Conservation (phyloP, 2,113 vertebrate species). For the Thalassarche chlororhynchos region DNA sequence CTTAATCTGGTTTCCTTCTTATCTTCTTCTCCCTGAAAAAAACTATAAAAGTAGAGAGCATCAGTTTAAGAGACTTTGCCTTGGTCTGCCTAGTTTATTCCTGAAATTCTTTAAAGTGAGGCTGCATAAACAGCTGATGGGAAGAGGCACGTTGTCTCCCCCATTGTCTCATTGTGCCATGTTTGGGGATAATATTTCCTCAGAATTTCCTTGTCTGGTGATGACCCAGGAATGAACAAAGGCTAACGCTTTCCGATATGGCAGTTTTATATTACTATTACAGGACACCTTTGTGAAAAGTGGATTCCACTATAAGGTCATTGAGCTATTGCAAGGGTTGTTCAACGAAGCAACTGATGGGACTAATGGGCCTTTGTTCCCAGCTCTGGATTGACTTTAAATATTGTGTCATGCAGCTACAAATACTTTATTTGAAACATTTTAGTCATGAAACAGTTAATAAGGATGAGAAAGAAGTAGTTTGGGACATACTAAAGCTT, state of each 20-base stretch:
- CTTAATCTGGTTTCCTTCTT: neutral
- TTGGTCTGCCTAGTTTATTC: neutral
- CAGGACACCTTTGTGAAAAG: neutral
- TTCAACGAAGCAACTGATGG: neutral
- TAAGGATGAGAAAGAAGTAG: neutral
- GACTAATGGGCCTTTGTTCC: neutral
- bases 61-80: neutral
- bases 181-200: neutral
- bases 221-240: neutral
- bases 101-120: neutral
- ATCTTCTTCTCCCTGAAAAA: neutral
- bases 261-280: neutral
- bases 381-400: neutral
- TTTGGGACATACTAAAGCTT: neutral
- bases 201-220: neutral
- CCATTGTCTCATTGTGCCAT: neutral
- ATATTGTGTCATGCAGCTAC: neutral
- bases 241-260: neutral
- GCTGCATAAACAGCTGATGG: neutral
- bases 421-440: neutral
- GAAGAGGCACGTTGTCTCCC: neutral
- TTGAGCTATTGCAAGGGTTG: neutral
- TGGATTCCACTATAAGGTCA: neutral
- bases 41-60: neutral
- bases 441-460: neutral